Evolutionary conservation across 2,797 vertebrate genomes (phyloP).

Genomic region (Intellagama lesueurii): DNA sequence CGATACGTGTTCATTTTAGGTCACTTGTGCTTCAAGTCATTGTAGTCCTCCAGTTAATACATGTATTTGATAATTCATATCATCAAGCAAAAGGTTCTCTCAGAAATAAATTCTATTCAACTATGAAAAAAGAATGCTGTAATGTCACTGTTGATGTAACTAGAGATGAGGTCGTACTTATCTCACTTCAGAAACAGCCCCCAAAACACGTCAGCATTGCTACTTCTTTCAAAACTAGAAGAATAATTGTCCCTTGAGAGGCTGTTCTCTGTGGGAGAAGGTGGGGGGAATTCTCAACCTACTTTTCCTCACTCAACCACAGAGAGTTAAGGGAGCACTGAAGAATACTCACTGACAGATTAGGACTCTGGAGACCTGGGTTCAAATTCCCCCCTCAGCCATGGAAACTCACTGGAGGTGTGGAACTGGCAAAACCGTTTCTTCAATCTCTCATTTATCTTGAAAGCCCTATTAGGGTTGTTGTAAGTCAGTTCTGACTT

Average conservation of each 20-base stretch:
- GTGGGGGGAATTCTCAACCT: neutral
- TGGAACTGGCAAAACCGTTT: too few species aligned
- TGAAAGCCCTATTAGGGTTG: too few species aligned
- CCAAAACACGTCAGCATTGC: too few species aligned
- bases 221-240: neutral
- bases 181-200: neutral
- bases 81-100: neutral
- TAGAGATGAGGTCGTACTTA: neutral
- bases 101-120: neutral
- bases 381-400: too few species aligned
- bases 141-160: neutral
- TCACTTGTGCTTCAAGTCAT: neutral
- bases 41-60: neutral
- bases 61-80: neutral
- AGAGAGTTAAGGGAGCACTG: neutral
- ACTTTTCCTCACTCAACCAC: neutral
- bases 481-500: too few species aligned
- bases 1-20: neutral
- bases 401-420: too few species aligned
- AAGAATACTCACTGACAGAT: neutral
- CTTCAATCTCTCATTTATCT: too few species aligned
- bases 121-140: neutral
- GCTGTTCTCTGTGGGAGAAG: neutral
- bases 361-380: too few species aligned
- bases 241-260: neutral